Base-by-base conservation (phyloP, 2,113 vertebrate species). In the Butorides virescens region DNA sequence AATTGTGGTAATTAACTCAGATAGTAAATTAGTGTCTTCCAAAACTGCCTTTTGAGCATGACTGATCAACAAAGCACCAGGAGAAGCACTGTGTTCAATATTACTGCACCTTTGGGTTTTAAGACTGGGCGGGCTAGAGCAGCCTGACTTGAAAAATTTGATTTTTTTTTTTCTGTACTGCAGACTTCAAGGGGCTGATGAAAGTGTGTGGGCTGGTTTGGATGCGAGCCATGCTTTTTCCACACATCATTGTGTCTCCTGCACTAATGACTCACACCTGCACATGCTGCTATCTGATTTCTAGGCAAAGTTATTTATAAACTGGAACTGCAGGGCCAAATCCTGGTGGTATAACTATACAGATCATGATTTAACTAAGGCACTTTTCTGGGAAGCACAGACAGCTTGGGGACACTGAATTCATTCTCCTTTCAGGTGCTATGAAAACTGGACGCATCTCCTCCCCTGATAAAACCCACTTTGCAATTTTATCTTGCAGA, bases 251-350 rank as follows among this genome's bases (percentile, higher is more conserved):
- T 94, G 89, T 96, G 93, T 96, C 94, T 97, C 93, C 92, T 95
- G 92, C 75, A 97, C 87, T 96, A 95, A 96, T 95, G 96, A 97
- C 89, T 97, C 93, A 97, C 88, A 94, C 92, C 93, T 97, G 91
- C 84, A 95, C 91, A 94, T 80, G 73, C 91, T 93, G 68, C 90
- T 96, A 74, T 92, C 86, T 58, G 63, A 94, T 92, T 94, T 93
- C 91, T 92, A 95, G 72, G 78, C 90, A 93, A 93, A 90, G 78
- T 87, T 93, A 94, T 94, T 96, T 95, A 96, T 90, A 84, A 92
- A 88, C 39, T 82, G 67, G 86, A 86, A 88, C 61, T 87, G 49
- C 73, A 73, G 42, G 79, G 73, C 58, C 6, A 58, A 68, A 90
- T 89, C 71, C 58, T 90, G 76, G 74, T 26, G 27, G 79, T 65